A percentile compares a stretch with the other conserved stretches of the same genome.
These are phyloP conservation scores for Gallinago jamesoni DNA, from an alignment of 2,113 vertebrate genomes.

Conservation along the genomic window DNA sequence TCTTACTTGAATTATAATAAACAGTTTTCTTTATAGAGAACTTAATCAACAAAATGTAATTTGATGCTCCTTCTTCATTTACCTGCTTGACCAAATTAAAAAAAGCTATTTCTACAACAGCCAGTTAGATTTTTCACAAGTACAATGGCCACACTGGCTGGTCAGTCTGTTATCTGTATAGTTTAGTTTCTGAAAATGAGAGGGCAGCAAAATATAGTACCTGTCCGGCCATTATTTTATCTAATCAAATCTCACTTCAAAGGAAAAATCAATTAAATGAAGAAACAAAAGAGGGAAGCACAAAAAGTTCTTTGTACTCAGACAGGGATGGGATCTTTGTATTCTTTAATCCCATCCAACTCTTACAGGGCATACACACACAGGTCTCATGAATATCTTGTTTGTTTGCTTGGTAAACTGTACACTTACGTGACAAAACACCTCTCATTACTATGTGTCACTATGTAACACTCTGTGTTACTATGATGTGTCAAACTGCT, in stretches of 20 bases:
- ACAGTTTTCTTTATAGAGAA: background rate
- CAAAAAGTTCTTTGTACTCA: background rate
- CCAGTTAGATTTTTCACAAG: background rate
- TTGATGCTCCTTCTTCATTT: background rate
- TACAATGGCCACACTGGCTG: background rate
- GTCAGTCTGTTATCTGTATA: background rate
- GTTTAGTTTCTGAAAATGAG: background rate
- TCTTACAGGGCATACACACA: rapidly evolving
- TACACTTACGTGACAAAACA: background rate
- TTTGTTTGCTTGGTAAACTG: background rate
- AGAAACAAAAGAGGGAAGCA: background rate
- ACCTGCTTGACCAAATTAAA: background rate
- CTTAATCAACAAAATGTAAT: background rate
- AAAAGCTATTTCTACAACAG: background rate
- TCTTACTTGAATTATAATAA: background rate
- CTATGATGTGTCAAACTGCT: background rate
- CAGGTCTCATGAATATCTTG: background rate
- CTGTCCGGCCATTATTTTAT: background rate
- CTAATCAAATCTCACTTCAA: background rate
- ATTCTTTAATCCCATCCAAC: background rate
- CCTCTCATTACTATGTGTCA: background rate
- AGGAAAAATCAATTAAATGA: background rate
- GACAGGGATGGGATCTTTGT: background rate
- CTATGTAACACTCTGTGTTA: no score
- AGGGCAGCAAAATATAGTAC: background rate